Evolutionary conservation across 2,888 invertebrate species (phyloP).

Genomic region (Troides oblongomaculatus): DNA sequence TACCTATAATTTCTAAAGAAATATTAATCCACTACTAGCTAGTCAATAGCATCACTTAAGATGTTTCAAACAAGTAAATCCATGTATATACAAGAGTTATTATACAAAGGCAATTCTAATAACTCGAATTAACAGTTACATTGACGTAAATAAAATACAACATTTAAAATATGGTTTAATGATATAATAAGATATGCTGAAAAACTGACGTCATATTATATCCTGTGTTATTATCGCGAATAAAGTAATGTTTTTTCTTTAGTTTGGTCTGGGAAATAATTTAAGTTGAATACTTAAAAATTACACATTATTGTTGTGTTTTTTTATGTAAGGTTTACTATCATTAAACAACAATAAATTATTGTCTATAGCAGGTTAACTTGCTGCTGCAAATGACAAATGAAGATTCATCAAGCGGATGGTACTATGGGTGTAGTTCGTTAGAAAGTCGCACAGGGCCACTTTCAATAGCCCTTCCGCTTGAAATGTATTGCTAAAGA

Average conservation of each 20-base stretch:
- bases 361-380: background rate
- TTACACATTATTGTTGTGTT: background rate
- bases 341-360: background rate
- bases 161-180: background rate
- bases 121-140: background rate
- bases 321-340: background rate
- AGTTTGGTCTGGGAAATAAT: background rate
- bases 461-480: conserved; percentile 43
- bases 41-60: too few relatives aligned
- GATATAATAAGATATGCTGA: background rate
- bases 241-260: background rate
- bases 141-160: background rate
- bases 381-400: background rate
- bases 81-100: too few relatives aligned
- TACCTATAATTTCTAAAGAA: too few relatives aligned
- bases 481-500: background rate
- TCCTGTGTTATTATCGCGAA: background rate
- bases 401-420: conserved; percentile 2
- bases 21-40: too few relatives aligned
- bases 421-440: conserved; percentile 29
- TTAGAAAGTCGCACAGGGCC: conserved; percentile 41
- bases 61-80: too few relatives aligned
- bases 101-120: background rate
- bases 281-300: background rate
- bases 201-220: background rate